Conservation (phyloP, 2,888 invertebrate genomes). For the Nysson spinosus region DNA sequence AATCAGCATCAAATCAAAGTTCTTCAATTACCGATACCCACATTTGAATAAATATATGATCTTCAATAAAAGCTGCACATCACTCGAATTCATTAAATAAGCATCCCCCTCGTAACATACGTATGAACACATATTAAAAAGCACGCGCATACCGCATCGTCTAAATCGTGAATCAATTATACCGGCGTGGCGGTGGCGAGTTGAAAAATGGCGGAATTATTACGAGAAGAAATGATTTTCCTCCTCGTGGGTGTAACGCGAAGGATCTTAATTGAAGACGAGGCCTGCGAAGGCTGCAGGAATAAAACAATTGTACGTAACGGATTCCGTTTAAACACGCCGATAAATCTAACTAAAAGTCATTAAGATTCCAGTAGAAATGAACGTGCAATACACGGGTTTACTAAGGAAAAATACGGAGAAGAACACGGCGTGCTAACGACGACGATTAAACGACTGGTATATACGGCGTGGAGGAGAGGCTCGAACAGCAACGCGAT, state of each 20-base stretch:
- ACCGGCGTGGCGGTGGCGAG: too few species aligned
- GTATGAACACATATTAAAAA: too few species aligned
- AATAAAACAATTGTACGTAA: constrained; percentile 44
- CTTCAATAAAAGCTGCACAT: too few species aligned
- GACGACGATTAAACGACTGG: constrained; percentile 24
- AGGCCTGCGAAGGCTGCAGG: neutral
- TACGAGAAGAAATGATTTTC: too few species aligned
- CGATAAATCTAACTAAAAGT: constrained; percentile 46
- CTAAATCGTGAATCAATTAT: too few species aligned
- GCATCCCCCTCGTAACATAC: too few species aligned
- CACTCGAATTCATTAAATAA: too few species aligned
- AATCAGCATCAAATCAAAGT: too few species aligned
- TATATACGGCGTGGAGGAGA: constrained; percentile 18
- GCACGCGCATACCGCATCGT: too few species aligned
- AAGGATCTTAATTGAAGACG: neutral
- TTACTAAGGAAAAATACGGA: constrained; percentile 22
- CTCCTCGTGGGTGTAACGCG: neutral
- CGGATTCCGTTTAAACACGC: constrained; percentile 29
- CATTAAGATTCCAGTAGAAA: constrained; percentile 49
- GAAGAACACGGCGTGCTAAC: constrained; percentile 19
- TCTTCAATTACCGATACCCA: too few species aligned
- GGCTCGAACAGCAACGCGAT: constrained; percentile 2
- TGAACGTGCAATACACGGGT: constrained; percentile 11
- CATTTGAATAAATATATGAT: too few species aligned
- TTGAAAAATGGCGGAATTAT: too few species aligned